Evolutionary conservation across 2,797 vertebrate genomes (phyloP), one percentile per base, ranked within the genome.

Genomic region (Catamblyrhynchus diadema): DNA sequence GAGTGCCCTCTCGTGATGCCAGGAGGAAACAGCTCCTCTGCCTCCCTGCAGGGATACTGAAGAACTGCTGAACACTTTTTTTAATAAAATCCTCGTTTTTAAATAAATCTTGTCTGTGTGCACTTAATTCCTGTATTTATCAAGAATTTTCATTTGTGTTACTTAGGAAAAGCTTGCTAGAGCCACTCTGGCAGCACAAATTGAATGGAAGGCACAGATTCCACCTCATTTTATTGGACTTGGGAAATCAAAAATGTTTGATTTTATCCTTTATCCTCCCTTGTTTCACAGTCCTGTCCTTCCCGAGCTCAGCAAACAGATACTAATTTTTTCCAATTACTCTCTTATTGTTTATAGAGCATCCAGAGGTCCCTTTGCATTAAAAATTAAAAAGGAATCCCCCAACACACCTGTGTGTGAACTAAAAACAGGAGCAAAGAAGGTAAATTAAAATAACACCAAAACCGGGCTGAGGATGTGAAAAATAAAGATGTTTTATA

Each of bases 1-100:
- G 96, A 94, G 94, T 64, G 83, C 97, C 97, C 97, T 96, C 98
- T 97, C 12, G 96, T 95, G 98, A 87, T 82, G 4, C 3, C 32
- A 20, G 74, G 4, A 15, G 18, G 54, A 92, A 95, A 96, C 15
- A 75, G 53, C 79, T 62, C 54, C 10, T 0, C 53, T 37, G 33
- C 24, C 1, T 25, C 44, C 67, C 41, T 11, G 15, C 22, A 0
- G 1, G 3, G 13, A 1, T 8, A 0, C 44, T 4, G 19, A 18
- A 42, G 12, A 32, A 3, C 12, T 13, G 19, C 3, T 1, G 27
- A 7, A 4, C 4, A 1, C 22, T 41, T 1, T 3, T 1, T 12
- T 12, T 17, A 35, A 24, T 30, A 37, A 90, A 17, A 50, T 13
- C 4, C 13, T 3, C 17, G 2, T 1, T 9, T 71, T 65, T 27